A percentile compares a stretch with the other conserved stretches of the same genome.
Evolutionary conservation across 2,888 invertebrate species (phyloP).

Genomic region (Hipparchia sbordonii): DNA sequence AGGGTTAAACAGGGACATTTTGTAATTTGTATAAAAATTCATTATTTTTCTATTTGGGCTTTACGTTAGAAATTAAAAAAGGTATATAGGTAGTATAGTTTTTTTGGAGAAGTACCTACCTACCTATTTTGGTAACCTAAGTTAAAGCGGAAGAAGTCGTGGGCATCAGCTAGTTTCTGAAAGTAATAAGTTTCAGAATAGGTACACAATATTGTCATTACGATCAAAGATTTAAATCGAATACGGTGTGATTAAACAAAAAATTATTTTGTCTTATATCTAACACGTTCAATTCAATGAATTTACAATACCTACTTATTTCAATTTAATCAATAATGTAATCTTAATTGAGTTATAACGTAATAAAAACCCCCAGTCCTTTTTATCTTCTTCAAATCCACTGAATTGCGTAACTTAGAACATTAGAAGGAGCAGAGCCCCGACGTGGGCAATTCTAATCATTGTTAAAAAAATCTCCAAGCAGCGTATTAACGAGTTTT

Average conservation of each 20-base stretch:
- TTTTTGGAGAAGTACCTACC: too few relatives aligned
- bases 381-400: constrained; percentile 14
- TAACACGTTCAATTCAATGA: neutral
- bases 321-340: constrained; percentile 4
- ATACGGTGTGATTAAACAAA: neutral
- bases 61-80: too few relatives aligned
- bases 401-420: constrained; percentile 46
- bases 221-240: neutral
- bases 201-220: neutral
- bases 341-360: neutral
- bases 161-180: too few relatives aligned
- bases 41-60: too few relatives aligned
- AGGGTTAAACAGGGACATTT: too few relatives aligned
- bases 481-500: constrained; percentile 75
- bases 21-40: too few relatives aligned
- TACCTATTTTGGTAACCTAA: too few relatives aligned
- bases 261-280: neutral
- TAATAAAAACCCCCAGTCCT: neutral
- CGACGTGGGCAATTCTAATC: constrained; percentile 63
- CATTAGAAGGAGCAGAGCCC: constrained; percentile 37
- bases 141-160: too few relatives aligned
- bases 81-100: too few relatives aligned
- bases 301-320: neutral
- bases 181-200: too few relatives aligned
- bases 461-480: constrained; percentile 69